A percentile compares a stretch with the other conserved stretches of the same genome.
phyloP scores from a whole-genome alignment of 2,113 vertebrate genomes.

The Cyrtonyx montezumae region DNA sequence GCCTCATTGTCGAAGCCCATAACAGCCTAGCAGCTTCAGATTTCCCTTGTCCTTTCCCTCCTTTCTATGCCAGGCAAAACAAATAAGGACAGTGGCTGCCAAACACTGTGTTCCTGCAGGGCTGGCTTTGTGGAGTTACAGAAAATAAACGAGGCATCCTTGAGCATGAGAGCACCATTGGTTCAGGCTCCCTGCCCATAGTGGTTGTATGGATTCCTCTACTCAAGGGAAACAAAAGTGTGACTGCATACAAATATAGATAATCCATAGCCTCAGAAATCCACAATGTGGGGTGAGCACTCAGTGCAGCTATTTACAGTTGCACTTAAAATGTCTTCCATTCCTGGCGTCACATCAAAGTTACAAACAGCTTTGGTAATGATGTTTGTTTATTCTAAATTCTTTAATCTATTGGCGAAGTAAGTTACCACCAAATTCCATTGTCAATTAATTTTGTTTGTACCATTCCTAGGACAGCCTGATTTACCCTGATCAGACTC shows the following conservation, averaged over 20 bases:
- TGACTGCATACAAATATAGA: neutral
- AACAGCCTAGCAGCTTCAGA: conserved; percentile 9
- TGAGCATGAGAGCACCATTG: neutral
- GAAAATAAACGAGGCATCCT: neutral
- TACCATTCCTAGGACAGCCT: neutral
- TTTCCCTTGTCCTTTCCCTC: conserved; percentile 23
- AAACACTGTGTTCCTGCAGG: neutral
- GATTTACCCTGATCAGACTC: neutral
- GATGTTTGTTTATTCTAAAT: conserved; percentile 45
- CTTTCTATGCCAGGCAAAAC: neutral
- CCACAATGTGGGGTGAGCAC: neutral
- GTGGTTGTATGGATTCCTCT: neutral
- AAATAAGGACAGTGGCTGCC: neutral
- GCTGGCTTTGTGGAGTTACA: neutral
- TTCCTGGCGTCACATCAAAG: conserved; percentile 36
- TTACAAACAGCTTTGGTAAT: neutral
- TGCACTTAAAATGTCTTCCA: neutral
- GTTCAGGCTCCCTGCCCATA: neutral
- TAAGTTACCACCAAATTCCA: conserved; percentile 47
- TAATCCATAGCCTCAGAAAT: neutral
- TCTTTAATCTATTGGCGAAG: conserved; percentile 28
- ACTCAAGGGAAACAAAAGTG: neutral
- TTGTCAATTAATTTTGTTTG: conserved; percentile 21
- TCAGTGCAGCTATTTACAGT: neutral
- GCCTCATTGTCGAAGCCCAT: neutral